Conservation (phyloP, 2,888 invertebrate genomes). For the Ferdinandea cuprea region DNA sequence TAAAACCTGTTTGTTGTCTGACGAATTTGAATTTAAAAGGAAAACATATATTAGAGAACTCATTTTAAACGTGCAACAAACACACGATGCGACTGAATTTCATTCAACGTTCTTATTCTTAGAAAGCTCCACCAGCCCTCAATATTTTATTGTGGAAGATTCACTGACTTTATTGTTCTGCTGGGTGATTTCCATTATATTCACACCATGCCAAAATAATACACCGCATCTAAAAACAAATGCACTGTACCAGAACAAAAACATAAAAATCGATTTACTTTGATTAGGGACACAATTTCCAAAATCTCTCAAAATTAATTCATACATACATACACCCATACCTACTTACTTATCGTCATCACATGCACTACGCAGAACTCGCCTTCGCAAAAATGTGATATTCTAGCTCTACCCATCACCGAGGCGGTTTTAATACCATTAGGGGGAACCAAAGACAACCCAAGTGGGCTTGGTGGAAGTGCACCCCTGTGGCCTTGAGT, state of each 20-base stretch:
- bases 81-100: too few species aligned
- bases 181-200: background rate
- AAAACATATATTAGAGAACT: too few species aligned
- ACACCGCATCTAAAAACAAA: background rate
- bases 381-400: constrained; percentile 53
- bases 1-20: too few species aligned
- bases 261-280: constrained; percentile 4
- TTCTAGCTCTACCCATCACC: constrained; percentile 37
- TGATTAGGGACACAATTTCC: background rate
- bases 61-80: too few species aligned
- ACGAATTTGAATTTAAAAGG: too few species aligned
- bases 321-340: too few species aligned
- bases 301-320: background rate
- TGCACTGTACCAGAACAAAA: background rate
- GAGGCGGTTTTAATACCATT: constrained; percentile 62
- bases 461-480: constrained; percentile 59
- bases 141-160: too few species aligned
- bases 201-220: background rate
- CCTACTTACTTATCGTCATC: constrained; percentile 29
- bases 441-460: constrained; percentile 58
- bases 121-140: too few species aligned
- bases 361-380: constrained; percentile 51
- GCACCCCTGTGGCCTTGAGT: constrained; percentile 74
- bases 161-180: background rate
- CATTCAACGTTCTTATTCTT: too few species aligned